Base-by-base conservation (phyloP, 1,140 invertebrate genomes). In the Eurosta solidaginis region DNA sequence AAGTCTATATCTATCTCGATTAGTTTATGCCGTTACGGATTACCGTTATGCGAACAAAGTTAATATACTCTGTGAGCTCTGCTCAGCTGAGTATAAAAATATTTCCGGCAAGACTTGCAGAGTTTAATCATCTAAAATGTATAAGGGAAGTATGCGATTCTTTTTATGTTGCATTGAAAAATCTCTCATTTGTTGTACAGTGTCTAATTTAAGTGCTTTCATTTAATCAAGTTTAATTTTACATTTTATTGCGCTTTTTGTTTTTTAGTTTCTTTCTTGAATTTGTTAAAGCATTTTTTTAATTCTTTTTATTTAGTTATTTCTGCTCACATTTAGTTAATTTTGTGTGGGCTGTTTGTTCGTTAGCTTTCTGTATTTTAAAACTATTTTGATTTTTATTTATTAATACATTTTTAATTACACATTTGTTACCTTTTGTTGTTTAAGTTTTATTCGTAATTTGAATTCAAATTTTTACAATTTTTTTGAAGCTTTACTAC, bases 391-490 rank as follows among this genome's bases (percentile, higher is more conserved):
- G 78, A 78, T 78, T 76, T 49, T 76, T 6, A 74, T 44, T 42
- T 14, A 68, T 68, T 73, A 42, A 10, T 73, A 14, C n/a, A n/a
- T n/a, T n/a, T n/a, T 1, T 63, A 36, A 59, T 59, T 59, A 74
- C 6, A n/a, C n/a, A n/a, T n/a, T n/a, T 75, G 25, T 47, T 75
- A 45, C 36, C 47, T 42, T 45, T 29, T 36, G 47, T 45, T 27
- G 54, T 76, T 52, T 77, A 33, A 76, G 27, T 79, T 77, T 25
- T 42, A 42, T 54, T 78, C 44, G 10, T 59, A 25, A 33, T 54
- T 82, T 79, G 42, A 59, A 77, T 77, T 81, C 81, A 80, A 82
- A 82, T 81, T 83, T 79, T 85, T 82, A n/a, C 22, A 20, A 45
- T 74, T 75, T 14, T 14, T 40, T 74, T 74, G 22, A 14, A 40